Evolutionary conservation across 2,888 invertebrate species (phyloP), one percentile per base, ranked within the genome.

Genomic region (Dilophus febrilis): DNA sequence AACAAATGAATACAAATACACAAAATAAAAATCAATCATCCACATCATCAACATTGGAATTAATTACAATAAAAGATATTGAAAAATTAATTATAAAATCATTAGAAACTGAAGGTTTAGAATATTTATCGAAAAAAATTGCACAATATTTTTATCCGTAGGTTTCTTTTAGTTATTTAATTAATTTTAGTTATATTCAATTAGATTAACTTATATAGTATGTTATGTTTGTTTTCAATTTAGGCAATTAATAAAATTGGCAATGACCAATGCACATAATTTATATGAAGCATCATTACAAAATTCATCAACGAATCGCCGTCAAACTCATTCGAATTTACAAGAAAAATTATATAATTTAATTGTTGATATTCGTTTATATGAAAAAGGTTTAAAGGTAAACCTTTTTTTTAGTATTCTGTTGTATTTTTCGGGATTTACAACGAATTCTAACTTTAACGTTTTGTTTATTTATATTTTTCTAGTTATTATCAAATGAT

Each of bases 311-410:
- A 73, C 74, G 46, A 68, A 64, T 52, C 64, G 82, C 47, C 73
- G 85, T 47, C 83, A 84, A 57, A 80, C 79, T 2, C 84, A 85
- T 57, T 75, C 78, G 4, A 79, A 82, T 41, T 65, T 86, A 29
- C 84, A 87, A 60, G 85, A 90, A 50, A 84, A 81, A 55, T 65
- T 92, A 3, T 84, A 85, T 53, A 71, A 76, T 38, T 63, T 86
- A 38, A 60, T 80, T 10, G 72, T 74, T 46, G 82, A 86, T 52
- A 72, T 86, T 27, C 72, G 81, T 49, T 63, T 85, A 28, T 87
- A 82, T 58, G 82, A 84, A 49, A 85, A 84, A 55, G 86, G 86
- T 0, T 63, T 84, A 3, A 80, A 72, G 47, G 56, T 61, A 41
- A 36, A 8, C n/a, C n/a, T 3, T 32, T 31, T 19, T 32, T n/a